These are phyloP conservation scores for Lycocerus yunnanus DNA, from an alignment of 2,888 invertebrate genomes.

Conservation along the genomic window DNA sequence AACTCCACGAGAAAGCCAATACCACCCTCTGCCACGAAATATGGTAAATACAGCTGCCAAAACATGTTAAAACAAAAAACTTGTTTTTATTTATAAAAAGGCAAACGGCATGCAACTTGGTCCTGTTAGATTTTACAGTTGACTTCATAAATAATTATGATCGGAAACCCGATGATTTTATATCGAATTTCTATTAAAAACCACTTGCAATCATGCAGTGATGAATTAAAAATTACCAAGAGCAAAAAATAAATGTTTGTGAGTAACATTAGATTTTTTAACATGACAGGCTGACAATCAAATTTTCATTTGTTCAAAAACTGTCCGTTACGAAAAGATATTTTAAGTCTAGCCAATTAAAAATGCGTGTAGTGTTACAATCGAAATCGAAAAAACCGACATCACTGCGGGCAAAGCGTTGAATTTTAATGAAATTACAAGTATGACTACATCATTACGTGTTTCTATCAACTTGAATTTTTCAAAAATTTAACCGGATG, in stretches of 20 bases:
- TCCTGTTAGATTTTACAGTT: not conserved
- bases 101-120: not conserved
- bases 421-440: not conserved
- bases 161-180: not conserved
- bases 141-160: not conserved
- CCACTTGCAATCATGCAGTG: not conserved
- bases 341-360: not conserved
- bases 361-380: not conserved
- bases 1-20: not conserved
- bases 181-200: not conserved
- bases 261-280: not conserved
- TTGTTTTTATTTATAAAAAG: not conserved
- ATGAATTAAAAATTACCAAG: not conserved
- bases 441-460: not conserved
- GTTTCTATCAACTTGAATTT: not conserved
- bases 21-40: not conserved
- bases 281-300: not conserved
- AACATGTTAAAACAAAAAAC: not conserved
- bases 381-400: not conserved
- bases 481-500: not conserved
- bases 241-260: not conserved
- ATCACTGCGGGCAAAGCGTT: not conserved
- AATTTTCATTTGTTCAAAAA: not conserved
- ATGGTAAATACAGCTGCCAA: not conserved
- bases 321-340: not conserved